phyloP scores from a whole-genome alignment of 2,797 vertebrate genomes.

The Galagoides demidoff region DNA sequence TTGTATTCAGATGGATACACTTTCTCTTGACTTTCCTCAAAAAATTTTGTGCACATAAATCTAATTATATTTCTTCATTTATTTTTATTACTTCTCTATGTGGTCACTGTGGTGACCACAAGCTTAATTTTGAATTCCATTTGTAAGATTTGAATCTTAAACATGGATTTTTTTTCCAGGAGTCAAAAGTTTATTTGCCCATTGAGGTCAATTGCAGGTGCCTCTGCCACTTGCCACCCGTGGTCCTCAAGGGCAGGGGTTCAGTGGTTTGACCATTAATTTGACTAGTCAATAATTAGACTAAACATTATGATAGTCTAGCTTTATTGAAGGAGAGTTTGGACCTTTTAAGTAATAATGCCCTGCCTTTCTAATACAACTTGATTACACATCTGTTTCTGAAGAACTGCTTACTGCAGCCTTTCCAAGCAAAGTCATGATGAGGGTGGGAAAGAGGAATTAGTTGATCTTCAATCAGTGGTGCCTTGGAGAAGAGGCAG shows the following conservation, averaged over 20 bases:
- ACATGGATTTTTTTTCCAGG: neutral
- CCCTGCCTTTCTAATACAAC: neutral
- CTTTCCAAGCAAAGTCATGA: neutral
- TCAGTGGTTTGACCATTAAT: conserved; percentile 21
- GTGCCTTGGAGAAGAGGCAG: neutral
- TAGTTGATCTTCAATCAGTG: neutral
- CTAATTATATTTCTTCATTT: conserved; percentile 6
- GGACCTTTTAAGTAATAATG: neutral
- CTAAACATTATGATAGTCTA: neutral
- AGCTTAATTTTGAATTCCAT: conserved; percentile 18
- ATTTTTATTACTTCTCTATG: neutral
- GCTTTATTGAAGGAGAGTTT: neutral
- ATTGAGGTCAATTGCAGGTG: neutral
- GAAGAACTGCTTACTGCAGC: neutral
- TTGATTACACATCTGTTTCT: neutral
- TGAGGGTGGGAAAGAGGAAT: neutral
- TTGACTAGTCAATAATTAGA: conserved; percentile 22
- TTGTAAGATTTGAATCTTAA: neutral
- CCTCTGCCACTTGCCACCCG: neutral
- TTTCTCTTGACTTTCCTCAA: neutral
- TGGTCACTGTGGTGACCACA: neutral
- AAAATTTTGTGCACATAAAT: neutral
- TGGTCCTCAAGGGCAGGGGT: neutral
- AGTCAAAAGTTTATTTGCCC: conserved; percentile 12
- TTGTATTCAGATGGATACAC: neutral